phyloP scores from a whole-genome alignment of 2,888 invertebrate genomes.

The Geotrupes spiniger region DNA sequence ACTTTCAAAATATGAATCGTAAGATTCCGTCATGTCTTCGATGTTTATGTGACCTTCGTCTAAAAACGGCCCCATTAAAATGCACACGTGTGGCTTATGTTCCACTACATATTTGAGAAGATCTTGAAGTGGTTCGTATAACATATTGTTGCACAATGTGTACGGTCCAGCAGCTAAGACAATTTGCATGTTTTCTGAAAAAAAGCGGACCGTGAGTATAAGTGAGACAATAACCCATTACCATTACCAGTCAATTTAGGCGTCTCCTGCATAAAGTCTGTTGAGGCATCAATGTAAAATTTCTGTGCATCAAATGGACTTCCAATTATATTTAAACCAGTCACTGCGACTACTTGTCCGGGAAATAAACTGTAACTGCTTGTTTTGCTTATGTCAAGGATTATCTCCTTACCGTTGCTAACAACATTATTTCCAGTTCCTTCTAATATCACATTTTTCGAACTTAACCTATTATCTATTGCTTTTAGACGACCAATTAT shows the following conservation, averaged over 20 bases:
- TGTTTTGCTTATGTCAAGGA: conserved; percentile 53
- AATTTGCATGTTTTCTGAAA: conserved; percentile 59
- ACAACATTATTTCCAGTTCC: conserved; percentile 60
- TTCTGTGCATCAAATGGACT: conserved; percentile 65
- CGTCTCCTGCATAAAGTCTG: conserved; percentile 47
- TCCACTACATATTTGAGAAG: conserved; percentile 64
- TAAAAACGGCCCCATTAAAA: conserved; percentile 84
- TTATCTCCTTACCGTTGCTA: conserved; percentile 45
- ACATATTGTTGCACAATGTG: conserved; percentile 71
- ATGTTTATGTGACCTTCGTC: conserved; percentile 68
- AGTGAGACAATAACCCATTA: not conserved
- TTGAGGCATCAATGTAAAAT: conserved; percentile 58
- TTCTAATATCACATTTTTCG: conserved; percentile 68
- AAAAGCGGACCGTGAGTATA: conserved; percentile 8
- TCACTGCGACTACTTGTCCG: conserved; percentile 74
- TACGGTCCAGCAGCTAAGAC: conserved; percentile 82
- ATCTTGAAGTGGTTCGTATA: conserved; percentile 79
- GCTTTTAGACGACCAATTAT: conserved; percentile 73
- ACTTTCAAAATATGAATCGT: conserved; percentile 71
- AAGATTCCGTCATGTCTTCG: conserved; percentile 61
- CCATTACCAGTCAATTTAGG: conserved; percentile 42
- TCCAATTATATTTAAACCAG: conserved; percentile 71
- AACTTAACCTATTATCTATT: conserved; percentile 70
- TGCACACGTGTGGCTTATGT: conserved; percentile 73
- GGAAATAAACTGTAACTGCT: conserved; percentile 70